phyloP scores from a whole-genome alignment of 1,140 invertebrate genomes.

The Drosophila ironensis region DNA sequence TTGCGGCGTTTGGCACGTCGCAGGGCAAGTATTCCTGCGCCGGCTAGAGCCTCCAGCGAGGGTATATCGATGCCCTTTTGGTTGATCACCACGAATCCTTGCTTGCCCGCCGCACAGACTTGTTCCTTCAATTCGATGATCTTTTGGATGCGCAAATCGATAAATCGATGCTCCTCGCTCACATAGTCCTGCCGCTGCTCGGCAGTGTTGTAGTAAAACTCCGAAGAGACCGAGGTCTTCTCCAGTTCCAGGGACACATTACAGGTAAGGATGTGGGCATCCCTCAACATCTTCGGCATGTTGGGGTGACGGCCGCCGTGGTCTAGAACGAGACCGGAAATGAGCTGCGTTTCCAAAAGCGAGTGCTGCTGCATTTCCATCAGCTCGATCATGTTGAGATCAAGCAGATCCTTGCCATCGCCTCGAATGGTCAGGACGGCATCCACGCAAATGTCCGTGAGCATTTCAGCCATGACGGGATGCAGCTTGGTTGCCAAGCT shows the following conservation, averaged over 20 bases:
- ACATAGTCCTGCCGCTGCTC: conserved; percentile 97
- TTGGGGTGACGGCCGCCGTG: conserved; percentile 99
- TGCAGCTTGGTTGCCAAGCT: conserved; percentile 97
- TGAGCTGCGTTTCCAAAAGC: conserved; percentile 93
- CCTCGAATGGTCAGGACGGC: conserved; percentile 89
- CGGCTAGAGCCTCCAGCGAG: conserved; percentile 97
- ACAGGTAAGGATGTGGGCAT: conserved; percentile 98
- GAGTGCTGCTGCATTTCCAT: conserved; percentile 99
- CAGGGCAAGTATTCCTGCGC: conserved; percentile 96
- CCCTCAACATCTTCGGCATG: conserved; percentile 97
- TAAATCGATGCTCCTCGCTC: conserved; percentile 96
- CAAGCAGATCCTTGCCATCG: conserved; percentile 85
- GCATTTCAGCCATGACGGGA: conserved; percentile 91
- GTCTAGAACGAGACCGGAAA: conserved; percentile 96
- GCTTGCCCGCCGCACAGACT: conserved; percentile 92
- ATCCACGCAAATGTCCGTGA: conserved; percentile 95
- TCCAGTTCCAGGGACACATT: conserved; percentile 99
- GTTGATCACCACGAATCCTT: conserved; percentile 98
- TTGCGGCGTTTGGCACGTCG: conserved; percentile 99
- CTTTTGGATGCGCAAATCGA: conserved; percentile 96
- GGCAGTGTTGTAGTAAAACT: conserved; percentile 99
- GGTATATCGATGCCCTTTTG: conserved; percentile 99
- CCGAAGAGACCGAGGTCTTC: conserved; percentile 98
- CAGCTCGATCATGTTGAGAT: conserved; percentile 98
- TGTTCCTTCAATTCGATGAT: conserved; percentile 94